Conservation (phyloP, 2,113 vertebrate genomes). For the Alethe diademata region DNA sequence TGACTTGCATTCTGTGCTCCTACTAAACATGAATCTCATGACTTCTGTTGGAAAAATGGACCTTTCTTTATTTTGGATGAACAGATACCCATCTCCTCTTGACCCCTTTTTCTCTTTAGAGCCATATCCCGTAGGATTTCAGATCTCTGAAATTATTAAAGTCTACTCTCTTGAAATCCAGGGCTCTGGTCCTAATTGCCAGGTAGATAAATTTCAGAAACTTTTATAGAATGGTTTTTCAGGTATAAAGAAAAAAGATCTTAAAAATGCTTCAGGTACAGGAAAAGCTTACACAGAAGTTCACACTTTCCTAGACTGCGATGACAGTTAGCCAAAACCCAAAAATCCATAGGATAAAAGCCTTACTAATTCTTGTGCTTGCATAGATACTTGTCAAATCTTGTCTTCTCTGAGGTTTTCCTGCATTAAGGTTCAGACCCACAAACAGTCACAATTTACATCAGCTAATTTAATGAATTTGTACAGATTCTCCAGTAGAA, state of each 20-base stretch:
- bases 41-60: background rate
- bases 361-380: background rate
- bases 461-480: background rate
- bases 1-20: background rate
- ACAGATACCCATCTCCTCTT: background rate
- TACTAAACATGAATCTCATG: background rate
- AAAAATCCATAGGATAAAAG: background rate
- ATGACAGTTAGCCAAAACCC: background rate
- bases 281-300: background rate
- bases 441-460: background rate
- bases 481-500: background rate
- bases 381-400: background rate
- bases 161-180: background rate
- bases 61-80: background rate
- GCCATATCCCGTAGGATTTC: background rate
- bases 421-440: background rate
- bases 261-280: background rate
- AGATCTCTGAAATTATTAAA: background rate
- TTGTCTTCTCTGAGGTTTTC: background rate
- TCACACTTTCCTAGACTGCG: background rate
- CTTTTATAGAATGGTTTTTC: background rate
- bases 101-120: background rate
- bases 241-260: background rate
- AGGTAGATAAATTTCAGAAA: background rate
- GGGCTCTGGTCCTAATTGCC: background rate